Base-by-base conservation (phyloP, 2,113 vertebrate species). In the Gymnarchus niloticus region DNA sequence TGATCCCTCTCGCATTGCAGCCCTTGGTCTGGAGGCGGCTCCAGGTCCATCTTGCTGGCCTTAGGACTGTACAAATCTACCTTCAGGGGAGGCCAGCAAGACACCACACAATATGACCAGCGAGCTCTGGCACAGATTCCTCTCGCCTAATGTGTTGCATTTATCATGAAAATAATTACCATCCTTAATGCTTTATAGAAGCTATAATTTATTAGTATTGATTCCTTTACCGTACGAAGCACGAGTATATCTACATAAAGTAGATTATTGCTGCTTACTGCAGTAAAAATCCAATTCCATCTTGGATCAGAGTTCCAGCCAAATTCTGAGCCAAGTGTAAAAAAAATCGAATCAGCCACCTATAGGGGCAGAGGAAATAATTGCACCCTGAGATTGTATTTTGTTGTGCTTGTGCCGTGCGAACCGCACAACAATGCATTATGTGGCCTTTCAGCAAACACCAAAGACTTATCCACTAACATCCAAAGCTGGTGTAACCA, bases 151-250 rank as follows among this genome's bases (percentile, higher is more conserved):
- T 78, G 44, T 4, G 9, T 78, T 21, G 3, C 76, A 37, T 37
- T 78, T 78, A 78, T 48, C 23, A 8, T 48, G 44, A 48, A 78
- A 78, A 46, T 78, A 78, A 78, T 78, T 48, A 48, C 76, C 76
- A 48, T 48, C 37, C 76, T 10, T 78, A 48, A 78, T 78, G 44
- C 76, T n/a, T 78, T 3, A 2, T 37, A n/a, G 76, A 23, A 10
- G 44, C 41, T 48, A 78, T 78, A 46, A 78, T 78, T 78, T 78
- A 78, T 78, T 48, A 46, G 76, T 48, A 46, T 78, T 1, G 44
- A 48, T 78, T 46, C 44, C 37, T 78, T 48, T 78, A 78, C 44
- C 37, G n/a, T 48, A 48, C 44, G 23, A 78, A 78, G 44, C 44
- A 78, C 23, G 76, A 23, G 44, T 73, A 25, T 48, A 78, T 78